Evolutionary conservation across 37 sponge, comb jelly and placozoan species (phyloP), one percentile per base, ranked within the genome.

Genomic region (Eunapius fragilis): DNA sequence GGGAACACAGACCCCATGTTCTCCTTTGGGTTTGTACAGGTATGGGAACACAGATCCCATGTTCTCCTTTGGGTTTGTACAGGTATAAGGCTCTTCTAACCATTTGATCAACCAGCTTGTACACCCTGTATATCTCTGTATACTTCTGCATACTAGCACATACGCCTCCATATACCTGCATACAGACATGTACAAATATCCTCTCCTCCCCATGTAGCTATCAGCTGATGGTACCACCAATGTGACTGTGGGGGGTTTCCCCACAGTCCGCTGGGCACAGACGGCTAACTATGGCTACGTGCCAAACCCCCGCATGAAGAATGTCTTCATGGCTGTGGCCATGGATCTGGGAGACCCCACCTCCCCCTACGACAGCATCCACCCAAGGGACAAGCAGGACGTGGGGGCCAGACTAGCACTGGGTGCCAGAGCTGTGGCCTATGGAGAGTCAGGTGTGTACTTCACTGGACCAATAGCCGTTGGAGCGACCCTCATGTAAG

Each of bases 301-400:
- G 12, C 91, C 91, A 6, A 91, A 88, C 70, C 69, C 28, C 14
- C 32, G 77, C 23, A n/a, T 94, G 72, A 85, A 70, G 84, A 79
- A 86, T 0, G 94, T 94, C 31, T 90, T 90, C 86, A 94, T 94
- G 94, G 94, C 94, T 6, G 91, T 87, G 48, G 88, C 91, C 30
- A 90, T 91, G 85, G 93, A 93, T 58, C 93, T 87, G 0, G 90
- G 93, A n/a, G 93, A 93, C 72, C 93, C 88, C 47, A 71, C 72
- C 75, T 93, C 93, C 19, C 93, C 93, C 31, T 82, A 70, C 45
- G 93, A 90, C 28, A 82, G 83, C 67, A 68, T 93, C 33, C 93
- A 93, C 77, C 93, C 93, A 0, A 68, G 93, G 25, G 82, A 88
- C 80, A 92, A 92, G 68, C 86, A 85, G 47, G 86, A 86, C 34